A percentile compares a stretch with the other conserved stretches of the same genome.
phyloP scores from a whole-genome alignment of 2,888 invertebrate species.

The Drosophila putrida region DNA sequence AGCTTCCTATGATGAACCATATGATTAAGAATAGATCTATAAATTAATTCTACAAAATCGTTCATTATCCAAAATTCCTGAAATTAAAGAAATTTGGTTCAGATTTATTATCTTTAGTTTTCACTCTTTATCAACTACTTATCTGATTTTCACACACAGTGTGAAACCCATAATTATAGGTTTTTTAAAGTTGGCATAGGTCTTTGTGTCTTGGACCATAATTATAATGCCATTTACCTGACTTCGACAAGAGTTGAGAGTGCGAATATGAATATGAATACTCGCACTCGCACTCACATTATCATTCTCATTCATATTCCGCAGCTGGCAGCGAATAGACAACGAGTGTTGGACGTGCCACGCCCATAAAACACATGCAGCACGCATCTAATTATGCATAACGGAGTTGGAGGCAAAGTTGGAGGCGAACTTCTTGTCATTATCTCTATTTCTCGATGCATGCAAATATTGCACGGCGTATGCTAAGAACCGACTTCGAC shows the following conservation, averaged over 20 bases:
- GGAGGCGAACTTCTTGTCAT: slow-evolving; percentile 36
- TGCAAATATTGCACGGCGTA: slow-evolving; percentile 48
- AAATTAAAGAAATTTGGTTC: too few relatives aligned
- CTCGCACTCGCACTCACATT: slow-evolving; percentile 11
- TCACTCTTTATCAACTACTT: too few relatives aligned
- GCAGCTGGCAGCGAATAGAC: slow-evolving; percentile 28
- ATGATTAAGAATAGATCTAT: too few relatives aligned
- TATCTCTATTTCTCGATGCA: slow-evolving; percentile 38
- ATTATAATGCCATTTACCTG: slow-evolving; percentile 66
- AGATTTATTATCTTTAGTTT: too few relatives aligned
- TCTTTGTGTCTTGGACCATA: slow-evolving; percentile 29
- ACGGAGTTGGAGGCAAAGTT: slow-evolving; percentile 23
- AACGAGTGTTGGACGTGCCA: slow-evolving; percentile 48
- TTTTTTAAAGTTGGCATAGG: slow-evolving; percentile 7
- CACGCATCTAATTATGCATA: slow-evolving; percentile 76
- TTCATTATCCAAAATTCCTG: too few relatives aligned
- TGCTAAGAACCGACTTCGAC: neutral
- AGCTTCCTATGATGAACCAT: too few relatives aligned
- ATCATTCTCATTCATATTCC: slow-evolving; percentile 39
- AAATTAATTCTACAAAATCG: too few relatives aligned
- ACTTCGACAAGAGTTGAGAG: slow-evolving; percentile 15
- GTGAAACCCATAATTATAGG: slow-evolving; percentile 54
- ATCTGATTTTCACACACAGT: slow-evolving; percentile 13
- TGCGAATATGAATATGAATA: slow-evolving; percentile 28
- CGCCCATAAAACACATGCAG: slow-evolving; percentile 62